A percentile compares a stretch with the other conserved stretches of the same genome.
Conservation (phyloP, 2,888 invertebrate species). For the Phortica okadai region DNA sequence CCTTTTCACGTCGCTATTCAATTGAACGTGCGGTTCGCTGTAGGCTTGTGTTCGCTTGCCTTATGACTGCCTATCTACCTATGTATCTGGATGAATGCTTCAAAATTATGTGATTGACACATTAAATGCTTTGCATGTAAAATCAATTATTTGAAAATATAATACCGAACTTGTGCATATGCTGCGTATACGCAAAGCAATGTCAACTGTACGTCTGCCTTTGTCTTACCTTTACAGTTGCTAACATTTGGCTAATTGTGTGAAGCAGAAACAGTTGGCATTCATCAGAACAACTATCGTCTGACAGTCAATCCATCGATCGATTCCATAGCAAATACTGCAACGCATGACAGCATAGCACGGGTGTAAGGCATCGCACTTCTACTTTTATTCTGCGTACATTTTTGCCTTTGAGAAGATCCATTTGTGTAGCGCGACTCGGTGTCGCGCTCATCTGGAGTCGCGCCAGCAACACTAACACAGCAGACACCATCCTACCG, state of each 20-base stretch:
- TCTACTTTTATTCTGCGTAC: background rate
- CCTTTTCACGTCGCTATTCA: background rate
- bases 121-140: slow-evolving; percentile 56
- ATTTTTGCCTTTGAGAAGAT: slow-evolving; percentile 9
- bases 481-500: background rate
- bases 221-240: background rate
- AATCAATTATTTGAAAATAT: slow-evolving; percentile 63
- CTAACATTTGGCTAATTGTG: slow-evolving; percentile 17
- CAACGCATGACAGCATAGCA: background rate
- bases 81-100: slow-evolving; percentile 36
- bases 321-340: background rate
- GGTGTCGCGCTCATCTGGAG: background rate
- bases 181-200: slow-evolving; percentile 19
- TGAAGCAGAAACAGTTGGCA: background rate
- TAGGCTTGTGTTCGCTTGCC: background rate
- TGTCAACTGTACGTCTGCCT: background rate
- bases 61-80: background rate
- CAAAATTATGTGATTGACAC: slow-evolving; percentile 39
- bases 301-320: background rate
- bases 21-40: background rate
- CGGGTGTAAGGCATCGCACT: background rate
- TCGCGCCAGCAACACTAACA: background rate
- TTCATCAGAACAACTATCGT: background rate
- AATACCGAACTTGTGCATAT: slow-evolving; percentile 34
- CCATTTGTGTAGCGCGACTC: slow-evolving; percentile 28